These are phyloP conservation scores for Bursaphelenchus okinawaensis DNA, from an alignment of 2,888 invertebrate genomes.

Conservation along the genomic window DNA sequence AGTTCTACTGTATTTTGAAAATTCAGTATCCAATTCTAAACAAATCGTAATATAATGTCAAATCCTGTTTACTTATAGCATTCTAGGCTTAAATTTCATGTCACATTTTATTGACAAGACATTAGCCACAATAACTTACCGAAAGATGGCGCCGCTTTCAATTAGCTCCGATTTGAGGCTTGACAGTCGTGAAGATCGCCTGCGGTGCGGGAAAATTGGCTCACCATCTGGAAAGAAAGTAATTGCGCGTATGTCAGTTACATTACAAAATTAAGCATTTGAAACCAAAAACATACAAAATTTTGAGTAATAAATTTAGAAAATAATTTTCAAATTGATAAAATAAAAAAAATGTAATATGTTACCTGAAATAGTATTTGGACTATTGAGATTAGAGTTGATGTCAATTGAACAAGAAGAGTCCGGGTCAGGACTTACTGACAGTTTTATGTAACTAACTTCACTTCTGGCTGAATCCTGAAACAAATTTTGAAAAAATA, in stretches of 20 bases:
- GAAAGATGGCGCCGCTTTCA: constrained; percentile 7
- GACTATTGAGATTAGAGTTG: not conserved
- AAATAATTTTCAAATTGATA: too few species aligned
- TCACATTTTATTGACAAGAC: not conserved
- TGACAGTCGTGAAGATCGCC: constrained; percentile 5
- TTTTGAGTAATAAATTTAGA: not conserved
- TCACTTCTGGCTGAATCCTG: not conserved
- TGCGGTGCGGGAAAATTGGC: not conserved
- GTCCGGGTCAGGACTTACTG: not conserved
- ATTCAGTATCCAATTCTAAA: too few species aligned
- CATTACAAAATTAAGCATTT: too few species aligned
- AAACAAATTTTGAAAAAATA: too few species aligned
- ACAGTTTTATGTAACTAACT: not conserved
- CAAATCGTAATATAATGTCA: too few species aligned
- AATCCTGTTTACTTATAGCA: too few species aligned
- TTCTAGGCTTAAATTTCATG: too few species aligned
- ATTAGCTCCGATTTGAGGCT: constrained; percentile 11
- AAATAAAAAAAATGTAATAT: too few species aligned
- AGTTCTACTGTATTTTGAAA: too few species aligned
- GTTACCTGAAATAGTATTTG: too few species aligned
- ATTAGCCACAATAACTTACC: not conserved
- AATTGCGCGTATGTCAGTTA: too few species aligned
- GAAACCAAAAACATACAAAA: too few species aligned
- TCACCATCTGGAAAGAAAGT: not conserved
- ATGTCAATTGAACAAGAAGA: not conserved